These are phyloP conservation scores for Plagiodera versicolora DNA, from an alignment of 2,888 invertebrate species.

Conservation along the genomic window DNA sequence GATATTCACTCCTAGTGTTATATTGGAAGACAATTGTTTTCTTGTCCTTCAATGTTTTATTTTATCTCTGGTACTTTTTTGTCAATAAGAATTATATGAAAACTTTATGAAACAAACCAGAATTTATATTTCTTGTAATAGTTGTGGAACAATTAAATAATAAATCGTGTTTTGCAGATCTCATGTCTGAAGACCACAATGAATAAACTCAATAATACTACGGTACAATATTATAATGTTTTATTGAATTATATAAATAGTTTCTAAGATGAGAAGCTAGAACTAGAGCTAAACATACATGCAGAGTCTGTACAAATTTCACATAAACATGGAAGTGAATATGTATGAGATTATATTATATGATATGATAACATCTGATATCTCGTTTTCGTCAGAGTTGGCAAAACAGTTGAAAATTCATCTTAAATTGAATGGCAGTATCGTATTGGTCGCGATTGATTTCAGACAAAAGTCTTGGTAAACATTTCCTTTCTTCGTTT, in stretches of 20 bases:
- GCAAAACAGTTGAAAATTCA: conserved; percentile 30
- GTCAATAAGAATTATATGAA: too few relatives aligned
- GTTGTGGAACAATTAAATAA: too few relatives aligned
- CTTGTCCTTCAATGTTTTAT: too few relatives aligned
- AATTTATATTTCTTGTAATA: too few relatives aligned
- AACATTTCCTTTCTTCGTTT: conserved; percentile 27
- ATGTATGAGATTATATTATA: conserved; percentile 34
- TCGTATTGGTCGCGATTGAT: conserved; percentile 29
- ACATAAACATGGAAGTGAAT: conserved; percentile 52
- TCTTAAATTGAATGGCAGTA: conserved; percentile 37
- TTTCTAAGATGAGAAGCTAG: conserved; percentile 51
- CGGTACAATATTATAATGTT: conserved; percentile 35
- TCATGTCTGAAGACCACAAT: too few relatives aligned
- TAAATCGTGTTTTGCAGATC: too few relatives aligned
- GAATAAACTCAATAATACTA: not conserved
- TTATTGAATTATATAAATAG: conserved; percentile 53
- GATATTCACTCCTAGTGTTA: too few relatives aligned
- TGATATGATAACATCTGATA: conserved; percentile 44
- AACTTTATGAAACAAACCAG: too few relatives aligned
- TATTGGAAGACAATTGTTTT: too few relatives aligned
- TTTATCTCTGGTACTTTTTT: too few relatives aligned
- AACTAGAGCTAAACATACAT: conserved; percentile 53
- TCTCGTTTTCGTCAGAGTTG: conserved; percentile 35
- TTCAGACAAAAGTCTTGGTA: conserved; percentile 31
- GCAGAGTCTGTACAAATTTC: conserved; percentile 51